Evolutionary conservation across 2,113 vertebrate species (phyloP).

Genomic region (Saccopteryx leptura): DNA sequence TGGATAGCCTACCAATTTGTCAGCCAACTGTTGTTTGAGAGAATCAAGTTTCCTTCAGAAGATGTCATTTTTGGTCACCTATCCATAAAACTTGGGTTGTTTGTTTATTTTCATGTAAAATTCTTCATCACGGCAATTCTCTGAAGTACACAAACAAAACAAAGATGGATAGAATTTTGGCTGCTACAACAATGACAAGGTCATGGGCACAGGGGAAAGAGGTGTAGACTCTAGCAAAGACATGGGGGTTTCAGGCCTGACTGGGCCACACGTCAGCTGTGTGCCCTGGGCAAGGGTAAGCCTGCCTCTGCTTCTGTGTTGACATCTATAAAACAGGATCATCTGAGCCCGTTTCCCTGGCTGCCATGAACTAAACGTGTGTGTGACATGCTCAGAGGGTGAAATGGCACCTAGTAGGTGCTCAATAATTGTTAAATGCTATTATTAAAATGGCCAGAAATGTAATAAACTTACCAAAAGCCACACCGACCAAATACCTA

Average conservation of each 20-base stretch:
- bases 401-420: too few species aligned
- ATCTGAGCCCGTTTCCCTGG: neutral
- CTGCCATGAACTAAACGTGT: neutral
- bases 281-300: neutral
- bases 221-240: rapidly evolving
- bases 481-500: neutral
- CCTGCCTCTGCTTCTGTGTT: neutral
- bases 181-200: neutral
- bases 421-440: neutral
- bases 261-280: neutral
- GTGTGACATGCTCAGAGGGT: rapidly evolving
- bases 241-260: rapidly evolving
- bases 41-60: constrained; percentile 37
- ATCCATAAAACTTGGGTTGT: neutral
- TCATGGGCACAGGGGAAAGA: neutral
- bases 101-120: neutral
- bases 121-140: neutral
- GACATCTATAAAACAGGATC: neutral
- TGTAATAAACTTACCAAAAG: neutral
- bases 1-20: neutral
- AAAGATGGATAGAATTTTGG: neutral
- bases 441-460: neutral
- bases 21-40: neutral
- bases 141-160: constrained; percentile 10
- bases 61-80: neutral